A percentile compares a stretch with the other conserved stretches of the same genome.
Conservation (phyloP, 2,797 vertebrate species). For the Parotocinclus haroldoi region DNA sequence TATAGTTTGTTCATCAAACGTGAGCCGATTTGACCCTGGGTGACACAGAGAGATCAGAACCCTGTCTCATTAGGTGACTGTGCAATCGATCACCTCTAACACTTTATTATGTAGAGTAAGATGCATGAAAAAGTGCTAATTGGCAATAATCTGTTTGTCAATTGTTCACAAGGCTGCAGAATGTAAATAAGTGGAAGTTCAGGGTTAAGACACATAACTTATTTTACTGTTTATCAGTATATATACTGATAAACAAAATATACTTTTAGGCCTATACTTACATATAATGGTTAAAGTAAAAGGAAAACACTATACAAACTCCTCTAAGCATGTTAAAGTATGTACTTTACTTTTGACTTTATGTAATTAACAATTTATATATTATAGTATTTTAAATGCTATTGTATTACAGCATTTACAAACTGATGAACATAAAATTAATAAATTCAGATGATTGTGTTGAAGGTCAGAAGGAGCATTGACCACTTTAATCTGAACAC, state of each 20-base stretch:
- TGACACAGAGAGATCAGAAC: conserved; percentile 59
- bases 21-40: conserved; percentile 45
- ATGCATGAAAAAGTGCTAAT: conserved; percentile 81
- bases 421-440: conserved; percentile 5
- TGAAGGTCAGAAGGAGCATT: conserved; percentile 8
- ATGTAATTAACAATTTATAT: too few relatives aligned
- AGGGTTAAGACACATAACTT: conserved; percentile 75
- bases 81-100: conserved; percentile 68
- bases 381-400: conserved; percentile 4
- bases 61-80: conserved; percentile 70
- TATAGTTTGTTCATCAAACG: conserved; percentile 11
- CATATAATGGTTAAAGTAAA: conserved; percentile 1
- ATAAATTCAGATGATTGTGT: conserved; percentile 22
- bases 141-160: conserved; percentile 84
- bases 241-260: conserved; percentile 52
- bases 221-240: too few relatives aligned
- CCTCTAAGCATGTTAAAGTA: background rate
- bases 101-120: conserved; percentile 80
- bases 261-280: conserved; percentile 31
- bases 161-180: conserved; percentile 76
- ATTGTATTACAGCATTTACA: conserved; percentile 13
- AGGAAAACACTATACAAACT: background rate
- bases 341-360: too few relatives aligned
- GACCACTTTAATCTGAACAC: conserved; percentile 15
- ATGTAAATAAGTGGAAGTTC: conserved; percentile 79